Base-by-base conservation (phyloP, 2,888 invertebrate species). In the Microctonus aethiopoides region DNA sequence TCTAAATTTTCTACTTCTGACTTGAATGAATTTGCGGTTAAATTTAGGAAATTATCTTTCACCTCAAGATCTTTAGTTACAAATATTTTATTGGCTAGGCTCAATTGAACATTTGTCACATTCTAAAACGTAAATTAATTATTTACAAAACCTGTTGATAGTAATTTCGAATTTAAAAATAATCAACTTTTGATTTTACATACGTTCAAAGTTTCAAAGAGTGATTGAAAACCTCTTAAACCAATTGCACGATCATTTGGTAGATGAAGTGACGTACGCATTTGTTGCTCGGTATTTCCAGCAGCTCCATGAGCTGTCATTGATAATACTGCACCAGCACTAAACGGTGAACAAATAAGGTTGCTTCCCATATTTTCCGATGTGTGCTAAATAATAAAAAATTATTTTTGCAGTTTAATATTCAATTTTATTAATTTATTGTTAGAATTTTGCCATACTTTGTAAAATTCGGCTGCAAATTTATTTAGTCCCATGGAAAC, bases 21-120 rank as follows among this genome's bases (percentile, higher is more conserved):
- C 54, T 89, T 87, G 81, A 94, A 95, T 34, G 90, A 87, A 59
- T 91, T 89, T 7, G 87, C 80, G 0, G 93, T 90, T 54, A 91
- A 86, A 6, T 88, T 86, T 76, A 90, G 88, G 75, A 92, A 91
- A 20, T 87, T 81, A 0, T 88, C 78, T 36, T 90, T 87, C 63
- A 90, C 88, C 0, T 77, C 76, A 0, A 80, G 68, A 0, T 88
- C 87, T 0, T 89, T 84, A 79, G 89, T 89, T 0, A 92, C 84
- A 80, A 91, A 95, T 4, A 95, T 87, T 76, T 92, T 92, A 81
- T 95, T 95, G 0, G 94, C 94, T 39, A 93, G 87, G 70, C 89
- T 89, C 5, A 93, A 82, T 6, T 90, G 90, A 1, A 92, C 91
- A 57, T 90, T 89, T 60, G 88, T 84, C n/a, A 89, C 77, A 59